These are phyloP conservation scores for Hippolais icterina DNA, from an alignment of 2,113 vertebrate species.

Conservation along the genomic window DNA sequence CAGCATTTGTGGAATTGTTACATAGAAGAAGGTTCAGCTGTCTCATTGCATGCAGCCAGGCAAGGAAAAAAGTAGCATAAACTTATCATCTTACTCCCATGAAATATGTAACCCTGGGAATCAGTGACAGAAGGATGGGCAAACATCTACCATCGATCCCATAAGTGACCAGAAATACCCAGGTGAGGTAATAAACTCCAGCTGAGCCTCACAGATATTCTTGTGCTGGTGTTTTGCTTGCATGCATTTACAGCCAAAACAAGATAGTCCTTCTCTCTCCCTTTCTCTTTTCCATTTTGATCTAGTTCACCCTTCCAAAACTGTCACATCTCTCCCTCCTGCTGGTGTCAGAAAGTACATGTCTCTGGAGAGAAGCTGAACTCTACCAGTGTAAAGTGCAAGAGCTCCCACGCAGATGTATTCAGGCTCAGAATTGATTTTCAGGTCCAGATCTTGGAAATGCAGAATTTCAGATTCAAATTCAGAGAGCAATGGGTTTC, in stretches of 20 bases:
- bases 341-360: not conserved
- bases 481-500: conserved; percentile 83
- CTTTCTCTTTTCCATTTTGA: not conserved
- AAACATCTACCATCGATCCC: not conserved
- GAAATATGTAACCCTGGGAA: not conserved
- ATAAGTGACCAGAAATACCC: not conserved
- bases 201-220: not conserved
- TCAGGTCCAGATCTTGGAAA: conserved; percentile 83
- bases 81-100: not conserved
- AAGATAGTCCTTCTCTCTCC: not conserved
- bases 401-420: conserved; percentile 85
- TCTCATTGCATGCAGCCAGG: not conserved
- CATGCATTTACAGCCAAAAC: not conserved
- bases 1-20: not conserved
- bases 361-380: not conserved
- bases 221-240: not conserved
- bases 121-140: not conserved
- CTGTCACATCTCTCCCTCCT: not conserved
- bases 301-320: not conserved
- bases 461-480: conserved; percentile 91
- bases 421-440: conserved; percentile 88
- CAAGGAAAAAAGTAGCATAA: not conserved
- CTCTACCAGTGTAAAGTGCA: conserved; percentile 88
- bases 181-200: not conserved
- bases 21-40: not conserved